phyloP scores from a whole-genome alignment of 2,113 vertebrate species.

The Oncorhynchus mykiss region DNA sequence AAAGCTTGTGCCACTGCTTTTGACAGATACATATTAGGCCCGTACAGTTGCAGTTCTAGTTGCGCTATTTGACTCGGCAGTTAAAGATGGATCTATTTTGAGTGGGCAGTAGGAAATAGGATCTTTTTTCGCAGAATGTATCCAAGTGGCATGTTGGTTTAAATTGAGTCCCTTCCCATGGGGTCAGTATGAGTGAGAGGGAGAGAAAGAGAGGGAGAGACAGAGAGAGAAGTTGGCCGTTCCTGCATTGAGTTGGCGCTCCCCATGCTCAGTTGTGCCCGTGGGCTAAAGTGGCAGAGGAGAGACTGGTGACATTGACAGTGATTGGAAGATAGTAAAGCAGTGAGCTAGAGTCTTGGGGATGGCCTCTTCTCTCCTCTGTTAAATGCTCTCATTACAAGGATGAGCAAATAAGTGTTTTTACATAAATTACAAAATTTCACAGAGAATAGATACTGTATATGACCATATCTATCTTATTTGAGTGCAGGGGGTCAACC shows the following conservation, averaged over 20 bases:
- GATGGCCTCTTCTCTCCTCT: slow-evolving; percentile 14
- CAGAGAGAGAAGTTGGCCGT: neutral
- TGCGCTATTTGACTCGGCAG: neutral
- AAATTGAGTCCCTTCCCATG: slow-evolving; percentile 42
- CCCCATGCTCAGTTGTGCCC: slow-evolving; percentile 23
- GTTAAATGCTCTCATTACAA: slow-evolving; percentile 22
- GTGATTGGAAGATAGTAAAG: slow-evolving; percentile 59
- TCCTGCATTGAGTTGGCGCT: neutral
- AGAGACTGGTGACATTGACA: slow-evolving; percentile 54
- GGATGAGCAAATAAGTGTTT: neutral
- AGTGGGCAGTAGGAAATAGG: neutral
- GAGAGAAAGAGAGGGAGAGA: slow-evolving; percentile 26
- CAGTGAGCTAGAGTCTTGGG: slow-evolving; percentile 31
- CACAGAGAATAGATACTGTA: neutral
- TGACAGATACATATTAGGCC: too few relatives aligned
- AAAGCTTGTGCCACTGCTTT: neutral
- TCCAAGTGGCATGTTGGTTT: slow-evolving; percentile 33
- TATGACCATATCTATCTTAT: neutral
- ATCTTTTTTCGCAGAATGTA: slow-evolving; percentile 9
- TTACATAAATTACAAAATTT: neutral
- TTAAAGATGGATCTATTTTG: slow-evolving; percentile 10
- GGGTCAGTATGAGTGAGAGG: slow-evolving; percentile 16
- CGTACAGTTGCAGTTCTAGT: neutral
- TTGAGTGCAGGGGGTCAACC: neutral
- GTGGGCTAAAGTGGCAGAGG: slow-evolving; percentile 23